phyloP scores from a whole-genome alignment of 2,113 vertebrate species.

The Plecotus auritus region DNA sequence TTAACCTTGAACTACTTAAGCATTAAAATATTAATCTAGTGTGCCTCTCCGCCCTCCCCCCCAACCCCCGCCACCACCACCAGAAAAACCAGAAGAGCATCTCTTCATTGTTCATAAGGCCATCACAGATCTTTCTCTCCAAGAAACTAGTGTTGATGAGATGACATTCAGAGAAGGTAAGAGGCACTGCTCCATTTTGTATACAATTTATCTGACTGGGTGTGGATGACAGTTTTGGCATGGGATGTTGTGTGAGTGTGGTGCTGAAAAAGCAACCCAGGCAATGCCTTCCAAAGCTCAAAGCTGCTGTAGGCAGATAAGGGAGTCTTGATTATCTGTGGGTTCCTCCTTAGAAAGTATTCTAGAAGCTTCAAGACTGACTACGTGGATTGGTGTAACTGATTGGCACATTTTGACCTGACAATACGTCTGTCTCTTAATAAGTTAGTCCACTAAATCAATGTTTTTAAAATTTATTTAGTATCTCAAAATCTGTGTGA shows the following conservation, averaged over 20 bases:
- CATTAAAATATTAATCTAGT: conserved; percentile 51
- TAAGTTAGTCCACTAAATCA: neutral
- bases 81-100: conserved; percentile 73
- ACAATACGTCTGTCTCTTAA: neutral
- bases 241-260: neutral
- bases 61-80: no score
- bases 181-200: neutral
- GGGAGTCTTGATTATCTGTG: neutral
- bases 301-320: neutral
- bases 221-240: neutral
- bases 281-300: neutral
- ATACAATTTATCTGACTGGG: neutral
- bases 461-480: neutral
- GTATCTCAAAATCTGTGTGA: neutral
- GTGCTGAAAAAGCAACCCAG: neutral
- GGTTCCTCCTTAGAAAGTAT: neutral
- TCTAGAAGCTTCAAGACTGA: neutral
- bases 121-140: conserved; percentile 55
- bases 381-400: neutral
- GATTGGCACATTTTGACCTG: neutral
- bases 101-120: conserved; percentile 59
- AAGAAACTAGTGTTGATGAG: conserved; percentile 55
- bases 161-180: conserved; percentile 76
- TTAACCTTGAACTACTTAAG: neutral
- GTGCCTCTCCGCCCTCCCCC: neutral